Percentiles rank a stretch among this genome's conserved stretches.
These are phyloP conservation scores for Chaenocephalus aceratus DNA, from an alignment of 2,113 vertebrate genomes.

Conservation along the genomic window DNA sequence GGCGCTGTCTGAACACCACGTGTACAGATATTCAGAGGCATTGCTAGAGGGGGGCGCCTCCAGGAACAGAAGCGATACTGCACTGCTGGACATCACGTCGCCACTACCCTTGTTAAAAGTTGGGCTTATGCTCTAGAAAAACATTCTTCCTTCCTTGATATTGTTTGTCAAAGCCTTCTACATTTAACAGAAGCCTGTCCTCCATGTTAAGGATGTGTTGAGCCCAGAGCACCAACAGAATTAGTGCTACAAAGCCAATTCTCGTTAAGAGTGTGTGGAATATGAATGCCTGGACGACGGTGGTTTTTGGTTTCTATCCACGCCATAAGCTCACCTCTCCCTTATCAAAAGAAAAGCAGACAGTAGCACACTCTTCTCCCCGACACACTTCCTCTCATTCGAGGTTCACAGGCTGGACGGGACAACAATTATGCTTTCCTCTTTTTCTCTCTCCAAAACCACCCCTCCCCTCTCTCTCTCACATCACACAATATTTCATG, in stretches of 20 bases:
- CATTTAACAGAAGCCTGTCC: slow-evolving; percentile 43
- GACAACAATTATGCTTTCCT: slow-evolving; percentile 26
- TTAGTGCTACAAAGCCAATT: slow-evolving; percentile 59
- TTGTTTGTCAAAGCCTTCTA: slow-evolving; percentile 53
- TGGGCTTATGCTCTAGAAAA: background rate
- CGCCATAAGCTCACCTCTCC: slow-evolving; percentile 40
- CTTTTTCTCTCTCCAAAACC: slow-evolving; percentile 43
- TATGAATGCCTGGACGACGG: slow-evolving; percentile 46
- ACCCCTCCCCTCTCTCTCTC: slow-evolving; percentile 42
- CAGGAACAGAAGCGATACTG: slow-evolving; percentile 21
- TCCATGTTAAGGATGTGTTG: slow-evolving; percentile 48
- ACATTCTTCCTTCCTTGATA: slow-evolving; percentile 46
- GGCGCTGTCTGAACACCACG: slow-evolving; percentile 45
- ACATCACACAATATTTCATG: slow-evolving; percentile 69
- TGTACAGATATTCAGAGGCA: slow-evolving; percentile 54
- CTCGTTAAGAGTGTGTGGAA: slow-evolving; percentile 35
- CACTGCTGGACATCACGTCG: background rate
- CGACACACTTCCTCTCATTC: slow-evolving; percentile 48
- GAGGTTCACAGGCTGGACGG: slow-evolving; percentile 60
- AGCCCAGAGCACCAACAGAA: slow-evolving; percentile 53
- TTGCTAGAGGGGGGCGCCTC: slow-evolving; percentile 46
- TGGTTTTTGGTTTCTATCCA: slow-evolving; percentile 2
- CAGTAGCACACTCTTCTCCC: slow-evolving; percentile 22
- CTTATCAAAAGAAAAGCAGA: slow-evolving; percentile 59
- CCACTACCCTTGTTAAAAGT: slow-evolving; percentile 9